Evolutionary conservation across 2,797 vertebrate genomes (phyloP).

Genomic region (Rhinophrynus dorsalis): DNA sequence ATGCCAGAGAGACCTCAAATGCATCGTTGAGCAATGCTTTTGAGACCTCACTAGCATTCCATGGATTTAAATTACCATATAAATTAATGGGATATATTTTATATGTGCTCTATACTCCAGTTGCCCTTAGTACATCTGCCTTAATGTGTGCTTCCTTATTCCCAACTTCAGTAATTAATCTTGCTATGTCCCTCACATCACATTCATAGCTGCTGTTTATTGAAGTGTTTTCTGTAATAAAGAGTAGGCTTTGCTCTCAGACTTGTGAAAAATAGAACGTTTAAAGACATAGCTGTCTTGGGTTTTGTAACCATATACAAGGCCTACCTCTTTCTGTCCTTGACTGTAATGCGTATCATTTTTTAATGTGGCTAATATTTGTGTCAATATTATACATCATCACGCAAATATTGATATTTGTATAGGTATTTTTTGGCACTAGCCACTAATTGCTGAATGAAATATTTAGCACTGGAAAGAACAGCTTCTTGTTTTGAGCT

Average conservation of each 20-base stretch:
- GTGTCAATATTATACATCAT: slow-evolving; percentile 28
- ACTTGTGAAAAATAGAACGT: slow-evolving; percentile 7
- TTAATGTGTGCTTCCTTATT: slow-evolving; percentile 15
- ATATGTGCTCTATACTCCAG: no score
- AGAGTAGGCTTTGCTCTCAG: neutral
- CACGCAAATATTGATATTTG: slow-evolving; percentile 35
- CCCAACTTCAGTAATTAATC: neutral
- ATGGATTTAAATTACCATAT: no score
- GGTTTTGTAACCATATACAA: neutral
- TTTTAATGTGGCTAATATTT: neutral
- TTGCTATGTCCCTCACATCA: neutral
- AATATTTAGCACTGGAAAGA: slow-evolving; percentile 27
- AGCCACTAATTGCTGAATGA: slow-evolving; percentile 33
- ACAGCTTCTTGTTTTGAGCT: slow-evolving; percentile 38
- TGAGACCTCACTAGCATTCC: no score
- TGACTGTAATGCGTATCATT: neutral
- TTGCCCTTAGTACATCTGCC: no score
- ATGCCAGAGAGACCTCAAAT: no score
- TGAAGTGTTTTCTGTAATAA: slow-evolving; percentile 21
- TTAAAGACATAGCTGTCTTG: neutral
- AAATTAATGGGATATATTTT: no score
- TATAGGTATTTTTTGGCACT: slow-evolving; percentile 41
- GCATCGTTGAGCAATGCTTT: no score
- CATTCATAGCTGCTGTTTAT: slow-evolving; percentile 21
- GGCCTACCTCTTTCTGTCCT: slow-evolving; percentile 7